Evolutionary conservation across 2,888 invertebrate species (phyloP), one percentile per base, ranked within the genome.

Genomic region (Stenotaenia linearis): DNA sequence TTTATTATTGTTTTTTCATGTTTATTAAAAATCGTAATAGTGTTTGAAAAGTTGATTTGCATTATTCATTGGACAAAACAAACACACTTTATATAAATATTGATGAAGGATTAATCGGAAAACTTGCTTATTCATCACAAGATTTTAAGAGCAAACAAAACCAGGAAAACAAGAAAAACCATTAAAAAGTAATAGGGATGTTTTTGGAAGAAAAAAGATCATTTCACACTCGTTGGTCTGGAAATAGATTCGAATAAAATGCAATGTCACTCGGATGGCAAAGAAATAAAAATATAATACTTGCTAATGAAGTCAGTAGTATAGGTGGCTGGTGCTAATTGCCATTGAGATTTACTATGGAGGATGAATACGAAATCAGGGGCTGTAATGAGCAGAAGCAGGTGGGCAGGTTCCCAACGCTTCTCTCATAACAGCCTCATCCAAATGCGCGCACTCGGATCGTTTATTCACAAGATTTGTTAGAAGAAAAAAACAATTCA

Each of bases 291-390:
- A 69, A 69, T 25, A 28, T 23, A 12, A 12, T 25, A 69, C 69
- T 69, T 69, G 69, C 69, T 69, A 69, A 69, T 69, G 69, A 69
- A 69, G 69, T 69, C 69, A 69, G 69, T 69, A n/a, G 25, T 69
- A 69, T 69, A 69, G 69, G 69, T 69, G 69, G 69, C 69, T 69
- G 69, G 69, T 28, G 69, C 69, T 69, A 69, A 69, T 69, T 69
- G 69, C 69, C 69, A 69, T 69, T 69, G 69, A 69, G 69, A 69
- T 69, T 69, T 69, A 69, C 69, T 69, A 69, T 25, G 28, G 69
- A 23, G 69, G 69, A 69, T 69, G 69, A 69, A 69, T 69, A 69
- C 69, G 69, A 69, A 69, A 69, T 69, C 69, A 69, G 69, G 23
- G 69, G 69, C 69, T 69, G 69, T 69, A 69, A 69, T 69, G 69